Percentiles rank a stretch among this genome's conserved stretches.
Conservation (phyloP, 2,113 vertebrate species). For the Oryzias woworae region DNA sequence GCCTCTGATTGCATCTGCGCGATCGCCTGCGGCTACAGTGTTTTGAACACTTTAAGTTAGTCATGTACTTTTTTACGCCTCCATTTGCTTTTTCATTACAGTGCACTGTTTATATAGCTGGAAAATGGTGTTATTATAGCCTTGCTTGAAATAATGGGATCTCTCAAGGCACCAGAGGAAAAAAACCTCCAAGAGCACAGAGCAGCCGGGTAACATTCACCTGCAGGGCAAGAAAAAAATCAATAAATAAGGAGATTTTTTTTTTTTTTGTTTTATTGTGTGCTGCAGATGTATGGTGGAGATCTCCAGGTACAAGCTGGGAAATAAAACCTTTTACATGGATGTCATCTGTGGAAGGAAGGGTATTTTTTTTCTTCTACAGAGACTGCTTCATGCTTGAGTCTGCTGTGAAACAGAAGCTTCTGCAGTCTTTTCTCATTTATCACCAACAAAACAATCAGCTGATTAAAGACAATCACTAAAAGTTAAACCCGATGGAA, state of each 20-base stretch:
- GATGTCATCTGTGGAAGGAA: neutral
- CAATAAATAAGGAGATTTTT: neutral
- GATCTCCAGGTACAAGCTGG: neutral
- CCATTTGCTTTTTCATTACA: constrained; percentile 14
- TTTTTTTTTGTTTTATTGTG: too few species aligned
- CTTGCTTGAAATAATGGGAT: neutral
- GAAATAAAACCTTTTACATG: neutral
- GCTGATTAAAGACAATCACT: too few species aligned
- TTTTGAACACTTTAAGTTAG: constrained; percentile 19
- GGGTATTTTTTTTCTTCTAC: too few species aligned
- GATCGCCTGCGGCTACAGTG: constrained; percentile 19
- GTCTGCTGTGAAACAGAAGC: too few species aligned
- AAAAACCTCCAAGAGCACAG: neutral
- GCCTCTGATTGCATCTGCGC: constrained; percentile 41
- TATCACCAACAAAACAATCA: too few species aligned
- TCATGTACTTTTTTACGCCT: constrained; percentile 10
- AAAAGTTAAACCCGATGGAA: too few species aligned
- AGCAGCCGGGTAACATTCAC: neutral
- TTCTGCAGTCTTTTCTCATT: too few species aligned
- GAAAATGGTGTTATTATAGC: neutral
- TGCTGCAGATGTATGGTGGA: neutral
- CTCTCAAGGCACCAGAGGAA: neutral
- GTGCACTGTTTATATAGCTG: neutral
- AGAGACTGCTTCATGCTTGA: neutral
- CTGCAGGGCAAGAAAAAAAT: neutral